phyloP scores from a whole-genome alignment of 2,797 vertebrate species.

The Philypnodon macrostomus region DNA sequence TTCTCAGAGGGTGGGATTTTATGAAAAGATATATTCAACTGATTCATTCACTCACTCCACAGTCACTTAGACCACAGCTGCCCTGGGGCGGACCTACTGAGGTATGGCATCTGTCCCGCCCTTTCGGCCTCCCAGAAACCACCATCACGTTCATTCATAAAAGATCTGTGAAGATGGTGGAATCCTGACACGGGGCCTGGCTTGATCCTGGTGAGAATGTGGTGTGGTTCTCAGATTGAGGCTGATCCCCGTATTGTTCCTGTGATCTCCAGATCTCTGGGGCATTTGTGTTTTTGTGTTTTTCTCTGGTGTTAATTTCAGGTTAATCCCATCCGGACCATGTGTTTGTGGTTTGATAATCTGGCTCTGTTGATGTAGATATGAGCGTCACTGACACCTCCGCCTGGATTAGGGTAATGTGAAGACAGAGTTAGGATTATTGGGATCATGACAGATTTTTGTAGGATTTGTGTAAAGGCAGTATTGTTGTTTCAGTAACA shows the following conservation, averaged over 20 bases:
- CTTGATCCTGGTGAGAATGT: neutral
- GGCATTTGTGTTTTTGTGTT: neutral
- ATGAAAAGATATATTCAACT: neutral
- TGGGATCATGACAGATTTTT: neutral
- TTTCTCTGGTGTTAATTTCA: neutral
- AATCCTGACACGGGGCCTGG: neutral
- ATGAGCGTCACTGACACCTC: constrained; percentile 1
- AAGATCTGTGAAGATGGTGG: too few relatives aligned
- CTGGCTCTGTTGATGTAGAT: neutral
- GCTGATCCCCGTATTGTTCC: neutral
- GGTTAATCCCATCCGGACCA: neutral
- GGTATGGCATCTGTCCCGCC: too few relatives aligned
- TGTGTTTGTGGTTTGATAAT: neutral
- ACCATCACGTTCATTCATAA: too few relatives aligned
- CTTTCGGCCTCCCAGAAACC: too few relatives aligned
- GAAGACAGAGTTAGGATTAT: neutral
- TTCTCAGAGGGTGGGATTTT: neutral
- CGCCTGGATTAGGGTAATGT: neutral
- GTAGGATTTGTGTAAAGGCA: neutral
- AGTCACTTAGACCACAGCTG: too few relatives aligned
- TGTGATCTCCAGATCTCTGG: too few relatives aligned
- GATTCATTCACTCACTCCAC: too few relatives aligned
- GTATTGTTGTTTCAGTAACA: too few relatives aligned
- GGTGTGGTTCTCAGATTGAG: neutral
- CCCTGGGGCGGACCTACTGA: too few relatives aligned